Conservation (phyloP, 2,888 invertebrate species). For the Clusia tigrina region DNA sequence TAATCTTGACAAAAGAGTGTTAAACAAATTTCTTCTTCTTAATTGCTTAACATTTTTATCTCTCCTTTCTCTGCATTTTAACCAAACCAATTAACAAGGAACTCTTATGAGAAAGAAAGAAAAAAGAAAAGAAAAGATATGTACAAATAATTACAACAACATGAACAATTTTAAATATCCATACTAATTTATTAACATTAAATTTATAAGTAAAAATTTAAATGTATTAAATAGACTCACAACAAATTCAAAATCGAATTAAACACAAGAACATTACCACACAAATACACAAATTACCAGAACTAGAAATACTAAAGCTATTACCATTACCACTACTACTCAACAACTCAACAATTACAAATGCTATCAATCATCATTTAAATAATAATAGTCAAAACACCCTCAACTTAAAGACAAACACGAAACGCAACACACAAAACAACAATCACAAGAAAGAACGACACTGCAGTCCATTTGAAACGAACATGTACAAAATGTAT, state of each 20-base stretch:
- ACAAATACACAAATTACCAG: constrained; percentile 22
- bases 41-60: constrained; percentile 61
- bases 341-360: constrained; percentile 11
- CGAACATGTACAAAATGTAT: constrained; percentile 17
- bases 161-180: constrained; percentile 16
- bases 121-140: constrained; percentile 60
- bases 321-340: constrained; percentile 3
- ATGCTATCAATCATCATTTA: constrained; percentile 24
- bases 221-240: neutral
- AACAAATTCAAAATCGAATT: constrained; percentile 12
- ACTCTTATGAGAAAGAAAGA: constrained; percentile 61
- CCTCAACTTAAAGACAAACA: neutral
- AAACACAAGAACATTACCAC: constrained; percentile 17
- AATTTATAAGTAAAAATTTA: constrained; percentile 20
- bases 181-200: constrained; percentile 28
- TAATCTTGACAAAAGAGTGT: constrained; percentile 36
- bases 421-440: neutral
- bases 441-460: too few relatives aligned
- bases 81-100: constrained; percentile 49
- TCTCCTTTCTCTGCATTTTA: constrained; percentile 60
- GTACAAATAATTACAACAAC: constrained; percentile 44
- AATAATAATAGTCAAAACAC: constrained; percentile 10
- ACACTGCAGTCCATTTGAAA: constrained; percentile 10
- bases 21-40: constrained; percentile 49
- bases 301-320: neutral